These are phyloP conservation scores for Teleogryllus occipitalis DNA, from an alignment of 1,140 invertebrate genomes.

Conservation along the genomic window DNA sequence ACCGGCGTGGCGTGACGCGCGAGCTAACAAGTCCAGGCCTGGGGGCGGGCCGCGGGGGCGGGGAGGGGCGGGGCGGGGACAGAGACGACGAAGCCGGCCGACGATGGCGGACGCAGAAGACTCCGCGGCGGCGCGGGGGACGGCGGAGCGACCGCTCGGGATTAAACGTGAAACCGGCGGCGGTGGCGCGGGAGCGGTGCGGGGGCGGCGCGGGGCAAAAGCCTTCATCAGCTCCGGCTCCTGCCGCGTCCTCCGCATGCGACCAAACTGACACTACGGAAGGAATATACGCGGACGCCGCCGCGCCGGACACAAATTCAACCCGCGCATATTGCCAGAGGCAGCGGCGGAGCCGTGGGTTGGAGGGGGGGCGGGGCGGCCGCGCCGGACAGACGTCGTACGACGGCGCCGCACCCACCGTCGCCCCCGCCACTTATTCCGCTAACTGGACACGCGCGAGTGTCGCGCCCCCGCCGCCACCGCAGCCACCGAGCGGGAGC, in stretches of 20 bases:
- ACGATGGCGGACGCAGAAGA: neutral
- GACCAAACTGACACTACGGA: neutral
- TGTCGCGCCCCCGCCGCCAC: neutral
- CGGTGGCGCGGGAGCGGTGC: no score
- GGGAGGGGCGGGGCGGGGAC: no score
- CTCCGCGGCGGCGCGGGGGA: neutral
- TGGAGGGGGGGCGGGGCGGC: no score
- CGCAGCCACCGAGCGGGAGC: no score
- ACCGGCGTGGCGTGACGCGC: neutral
- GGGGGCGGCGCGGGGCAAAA: neutral
- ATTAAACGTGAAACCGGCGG: neutral
- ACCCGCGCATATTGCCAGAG: neutral
- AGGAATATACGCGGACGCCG: neutral
- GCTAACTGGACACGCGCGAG: neutral
- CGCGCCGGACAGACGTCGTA: neutral
- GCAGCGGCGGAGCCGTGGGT: neutral
- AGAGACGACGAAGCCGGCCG: neutral
- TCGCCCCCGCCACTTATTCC: neutral
- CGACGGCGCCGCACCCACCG: neutral
- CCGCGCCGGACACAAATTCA: neutral
- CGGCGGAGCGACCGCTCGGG: neutral
- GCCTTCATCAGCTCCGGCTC: neutral
- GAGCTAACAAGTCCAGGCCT: neutral
- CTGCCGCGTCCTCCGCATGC: neutral
- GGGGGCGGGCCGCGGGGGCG: no score